Evolutionary conservation across 1,140 invertebrate genomes (phyloP), one percentile per base, ranked within the genome.

Genomic region (Leptopilina boulardi): DNA sequence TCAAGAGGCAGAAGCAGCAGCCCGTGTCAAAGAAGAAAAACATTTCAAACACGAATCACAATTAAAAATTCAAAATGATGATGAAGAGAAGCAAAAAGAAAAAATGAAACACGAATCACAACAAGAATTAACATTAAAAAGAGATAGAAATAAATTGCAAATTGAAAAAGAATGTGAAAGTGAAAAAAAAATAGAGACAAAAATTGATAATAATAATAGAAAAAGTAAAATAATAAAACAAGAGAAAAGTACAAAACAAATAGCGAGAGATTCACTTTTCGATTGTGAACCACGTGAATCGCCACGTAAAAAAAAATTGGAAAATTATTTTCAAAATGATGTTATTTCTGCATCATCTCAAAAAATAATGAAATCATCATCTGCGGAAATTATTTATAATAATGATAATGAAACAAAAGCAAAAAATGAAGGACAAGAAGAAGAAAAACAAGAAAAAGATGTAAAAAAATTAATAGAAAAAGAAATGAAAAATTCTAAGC

Each of bases 271-370:
- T 23, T 11, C 13, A 13, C 26, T 66, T n/a, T 66, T 66, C n/a
- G 23, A 66, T 23, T 66, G 59, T n/a, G 26, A 66, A 66, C 59
- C 59, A 3, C 11, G 21, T 15, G 59, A 66, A 66, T 34, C 59
- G 13, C 59, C 59, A 23, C 15, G 13, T 3, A 66, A 66, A 13
- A 66, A 66, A 66, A 13, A n/a, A n/a, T n/a, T n/a, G n/a, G n/a
- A n/a, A n/a, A n/a, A n/a, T n/a, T n/a, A n/a, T n/a, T n/a, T n/a
- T n/a, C n/a, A n/a, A n/a, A n/a, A n/a, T n/a, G n/a, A n/a, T n/a
- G n/a, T n/a, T n/a, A n/a, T n/a, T n/a, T n/a, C n/a, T n/a, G n/a
- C n/a, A n/a, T n/a, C n/a, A n/a, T n/a, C n/a, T n/a, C n/a, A n/a
- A n/a, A n/a, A n/a, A n/a, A n/a, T n/a, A n/a, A n/a, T n/a, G n/a